phyloP scores from a whole-genome alignment of 2,113 vertebrate genomes.

The Albula glossodonta region DNA sequence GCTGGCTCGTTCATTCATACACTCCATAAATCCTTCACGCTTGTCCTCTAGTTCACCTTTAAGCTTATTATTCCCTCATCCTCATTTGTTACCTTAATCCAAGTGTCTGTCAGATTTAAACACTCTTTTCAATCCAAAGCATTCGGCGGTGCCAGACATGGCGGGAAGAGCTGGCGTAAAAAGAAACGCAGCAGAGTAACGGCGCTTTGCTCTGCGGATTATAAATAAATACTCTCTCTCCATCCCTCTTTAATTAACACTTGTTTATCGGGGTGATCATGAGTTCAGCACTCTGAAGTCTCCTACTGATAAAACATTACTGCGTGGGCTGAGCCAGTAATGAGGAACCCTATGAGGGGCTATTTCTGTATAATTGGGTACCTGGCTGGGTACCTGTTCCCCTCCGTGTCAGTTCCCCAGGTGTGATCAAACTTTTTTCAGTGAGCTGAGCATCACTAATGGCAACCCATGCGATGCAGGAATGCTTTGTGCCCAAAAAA shows the following conservation, averaged over 20 bases:
- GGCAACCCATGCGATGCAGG: background rate
- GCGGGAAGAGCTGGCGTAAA: constrained; percentile 63
- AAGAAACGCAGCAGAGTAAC: constrained; percentile 40
- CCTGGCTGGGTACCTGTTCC: constrained; percentile 47
- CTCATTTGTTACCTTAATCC: constrained; percentile 71
- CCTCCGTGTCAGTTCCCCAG: constrained; percentile 46
- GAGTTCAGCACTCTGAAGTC: constrained; percentile 65
- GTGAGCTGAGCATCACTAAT: constrained; percentile 47
- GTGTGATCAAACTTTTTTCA: constrained; percentile 44
- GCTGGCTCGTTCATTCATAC: constrained; percentile 24
- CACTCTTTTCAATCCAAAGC: constrained; percentile 62
- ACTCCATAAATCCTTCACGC: constrained; percentile 43
- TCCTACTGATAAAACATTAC: constrained; percentile 64
- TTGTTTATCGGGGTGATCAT: constrained; percentile 68
- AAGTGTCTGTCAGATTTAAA: constrained; percentile 71
- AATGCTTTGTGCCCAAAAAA: background rate
- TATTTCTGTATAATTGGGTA: constrained; percentile 64
- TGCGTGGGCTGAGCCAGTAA: constrained; percentile 45
- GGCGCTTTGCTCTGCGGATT: constrained; percentile 55
- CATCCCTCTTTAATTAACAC: constrained; percentile 68
- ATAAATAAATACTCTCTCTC: constrained; percentile 54
- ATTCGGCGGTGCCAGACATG: constrained; percentile 64
- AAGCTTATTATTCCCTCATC: constrained; percentile 61
- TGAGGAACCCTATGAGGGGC: constrained; percentile 49
- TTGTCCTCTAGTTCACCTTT: constrained; percentile 72